Conservation (phyloP, 2,888 invertebrate species). For the Sinelater perroti region DNA sequence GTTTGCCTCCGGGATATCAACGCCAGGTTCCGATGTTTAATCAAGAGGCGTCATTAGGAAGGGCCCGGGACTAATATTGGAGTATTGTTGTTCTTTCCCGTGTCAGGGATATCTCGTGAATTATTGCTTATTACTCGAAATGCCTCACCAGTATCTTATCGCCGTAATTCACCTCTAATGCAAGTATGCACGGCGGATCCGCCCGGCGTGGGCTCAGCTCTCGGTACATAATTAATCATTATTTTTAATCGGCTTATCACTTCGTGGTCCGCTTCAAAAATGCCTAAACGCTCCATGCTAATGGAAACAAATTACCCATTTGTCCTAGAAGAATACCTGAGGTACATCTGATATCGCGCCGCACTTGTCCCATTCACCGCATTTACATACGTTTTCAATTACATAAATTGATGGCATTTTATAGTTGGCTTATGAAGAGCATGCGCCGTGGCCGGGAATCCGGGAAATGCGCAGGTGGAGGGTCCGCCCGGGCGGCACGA, state of each 20-base stretch:
- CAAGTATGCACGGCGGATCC: no score
- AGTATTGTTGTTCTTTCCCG: no score
- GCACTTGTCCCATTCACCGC: constrained; percentile 35
- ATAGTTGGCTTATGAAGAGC: constrained; percentile 27
- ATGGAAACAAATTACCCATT: constrained; percentile 34
- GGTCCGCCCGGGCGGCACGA: background rate
- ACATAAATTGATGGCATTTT: constrained; percentile 24
- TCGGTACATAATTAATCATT: constrained; percentile 1
- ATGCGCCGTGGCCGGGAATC: constrained; percentile 16
- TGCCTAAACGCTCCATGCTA: constrained; percentile 10
- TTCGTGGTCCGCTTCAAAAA: background rate
- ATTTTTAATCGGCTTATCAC: constrained; percentile 5
- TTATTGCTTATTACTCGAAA: no score
- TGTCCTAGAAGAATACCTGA: constrained; percentile 36
- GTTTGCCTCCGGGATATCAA: no score
- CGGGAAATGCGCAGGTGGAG: background rate
- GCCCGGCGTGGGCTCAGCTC: background rate
- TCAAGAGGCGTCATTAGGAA: no score
- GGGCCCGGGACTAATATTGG: no score
- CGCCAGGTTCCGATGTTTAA: no score
- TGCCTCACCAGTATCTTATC: no score
- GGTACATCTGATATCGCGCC: constrained; percentile 35
- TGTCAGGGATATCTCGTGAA: no score
- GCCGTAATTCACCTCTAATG: no score
- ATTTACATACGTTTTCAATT: constrained; percentile 37